Percentiles rank a stretch among this genome's conserved stretches.
Conservation (phyloP, 2,888 invertebrate species). For the Trissolcus brochymenae region DNA sequence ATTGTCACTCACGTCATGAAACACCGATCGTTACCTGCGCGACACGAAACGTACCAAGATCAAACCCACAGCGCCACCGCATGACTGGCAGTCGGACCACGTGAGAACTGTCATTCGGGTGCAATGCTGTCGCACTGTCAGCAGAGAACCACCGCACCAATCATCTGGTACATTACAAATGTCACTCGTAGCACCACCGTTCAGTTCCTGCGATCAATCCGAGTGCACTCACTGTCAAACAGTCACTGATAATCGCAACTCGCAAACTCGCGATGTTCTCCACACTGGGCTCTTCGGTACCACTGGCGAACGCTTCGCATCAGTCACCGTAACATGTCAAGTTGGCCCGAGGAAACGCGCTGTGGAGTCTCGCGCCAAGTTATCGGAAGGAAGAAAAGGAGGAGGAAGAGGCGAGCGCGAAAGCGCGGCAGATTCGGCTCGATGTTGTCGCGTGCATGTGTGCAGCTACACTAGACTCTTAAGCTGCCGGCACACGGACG, state of each 20-base stretch:
- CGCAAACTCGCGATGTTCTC: slow-evolving; percentile 32
- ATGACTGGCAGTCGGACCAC: slow-evolving; percentile 49
- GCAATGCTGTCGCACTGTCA: neutral
- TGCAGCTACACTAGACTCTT: slow-evolving; percentile 74
- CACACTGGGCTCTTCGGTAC: slow-evolving; percentile 8
- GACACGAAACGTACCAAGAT: slow-evolving; percentile 33
- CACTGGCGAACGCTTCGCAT: slow-evolving; percentile 21
- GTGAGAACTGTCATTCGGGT: slow-evolving; percentile 52
- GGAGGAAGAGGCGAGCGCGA: slow-evolving; percentile 60
- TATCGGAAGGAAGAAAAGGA: slow-evolving; percentile 63
- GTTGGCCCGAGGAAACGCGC: slow-evolving; percentile 14
- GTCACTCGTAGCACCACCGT: slow-evolving; percentile 1
- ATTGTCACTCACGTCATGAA: slow-evolving; percentile 53
- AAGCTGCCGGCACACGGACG: slow-evolving; percentile 70
- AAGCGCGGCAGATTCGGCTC: slow-evolving; percentile 63
- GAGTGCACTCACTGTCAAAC: slow-evolving; percentile 19
- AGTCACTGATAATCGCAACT: slow-evolving; percentile 20
- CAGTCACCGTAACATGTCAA: slow-evolving; percentile 39
- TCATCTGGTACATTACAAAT: neutral
- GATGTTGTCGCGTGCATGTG: slow-evolving; percentile 76
- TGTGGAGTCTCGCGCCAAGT: slow-evolving; percentile 61
- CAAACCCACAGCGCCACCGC: slow-evolving; percentile 43
- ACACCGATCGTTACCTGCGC: slow-evolving; percentile 48
- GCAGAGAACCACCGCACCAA: neutral
- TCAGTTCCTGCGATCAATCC: neutral